These are phyloP conservation scores for Vireo altiloquus DNA, from an alignment of 2,113 vertebrate genomes.

Conservation along the genomic window DNA sequence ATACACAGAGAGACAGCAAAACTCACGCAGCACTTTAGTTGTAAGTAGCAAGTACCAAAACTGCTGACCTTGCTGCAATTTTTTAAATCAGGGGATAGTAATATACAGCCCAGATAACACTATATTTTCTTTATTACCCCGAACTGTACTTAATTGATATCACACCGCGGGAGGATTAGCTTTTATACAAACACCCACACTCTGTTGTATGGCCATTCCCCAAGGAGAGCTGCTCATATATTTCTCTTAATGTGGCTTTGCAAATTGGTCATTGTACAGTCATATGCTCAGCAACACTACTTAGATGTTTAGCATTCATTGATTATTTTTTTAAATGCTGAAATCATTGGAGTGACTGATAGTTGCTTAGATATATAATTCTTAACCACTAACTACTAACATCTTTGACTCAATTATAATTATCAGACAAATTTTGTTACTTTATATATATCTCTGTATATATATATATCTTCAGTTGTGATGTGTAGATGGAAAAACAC, in stretches of 20 bases:
- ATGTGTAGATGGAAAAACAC: neutral
- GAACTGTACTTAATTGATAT: slow-evolving; percentile 20
- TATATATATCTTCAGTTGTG: neutral
- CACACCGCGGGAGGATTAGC: neutral
- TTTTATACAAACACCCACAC: slow-evolving; percentile 23
- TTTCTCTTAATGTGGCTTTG: slow-evolving; percentile 36
- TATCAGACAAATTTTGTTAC: neutral
- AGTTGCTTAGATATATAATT: neutral
- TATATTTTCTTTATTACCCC: slow-evolving; percentile 48
- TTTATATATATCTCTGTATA: neutral
- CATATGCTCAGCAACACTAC: neutral
- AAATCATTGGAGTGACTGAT: neutral
- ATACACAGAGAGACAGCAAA: neutral
- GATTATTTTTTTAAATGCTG: slow-evolving; percentile 7
- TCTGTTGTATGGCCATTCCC: neutral
- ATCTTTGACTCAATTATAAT: neutral
- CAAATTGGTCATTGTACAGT: slow-evolving; percentile 21
- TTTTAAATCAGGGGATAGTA: neutral
- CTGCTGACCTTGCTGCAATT: neutral
- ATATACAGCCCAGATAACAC: neutral
- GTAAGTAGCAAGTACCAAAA: neutral
- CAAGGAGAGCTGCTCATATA: neutral
- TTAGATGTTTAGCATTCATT: slow-evolving; percentile 27
- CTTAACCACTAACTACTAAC: neutral
- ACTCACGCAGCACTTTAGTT: neutral